Conservation (phyloP, 37 sponge, comb jelly and placozoan species). For the Cladorhizidae sp. region DNA sequence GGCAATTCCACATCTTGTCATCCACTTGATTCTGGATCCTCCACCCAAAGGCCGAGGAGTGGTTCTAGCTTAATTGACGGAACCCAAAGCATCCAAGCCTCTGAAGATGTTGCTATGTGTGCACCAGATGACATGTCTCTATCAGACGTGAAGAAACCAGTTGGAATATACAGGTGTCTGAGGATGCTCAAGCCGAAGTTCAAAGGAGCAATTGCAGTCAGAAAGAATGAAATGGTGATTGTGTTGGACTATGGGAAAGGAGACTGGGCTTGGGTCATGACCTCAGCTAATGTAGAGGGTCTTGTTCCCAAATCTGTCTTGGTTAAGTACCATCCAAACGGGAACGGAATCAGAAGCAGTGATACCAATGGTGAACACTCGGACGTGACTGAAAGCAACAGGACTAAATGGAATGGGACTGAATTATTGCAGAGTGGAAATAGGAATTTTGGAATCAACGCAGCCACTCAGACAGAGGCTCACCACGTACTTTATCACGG, state of each 20-base stretch:
- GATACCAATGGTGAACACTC: not conserved
- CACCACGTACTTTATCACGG: not conserved
- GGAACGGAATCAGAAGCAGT: not conserved
- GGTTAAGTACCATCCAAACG: slow-evolving; percentile 14
- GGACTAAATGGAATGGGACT: not conserved
- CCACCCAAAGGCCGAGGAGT: not conserved
- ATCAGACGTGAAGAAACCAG: slow-evolving; percentile 28
- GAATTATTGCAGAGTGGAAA: not conserved
- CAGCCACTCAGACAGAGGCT: slow-evolving; percentile 21
- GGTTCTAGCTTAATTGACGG: not conserved
- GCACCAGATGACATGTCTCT: slow-evolving; percentile 38
- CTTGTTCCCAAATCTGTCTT: slow-evolving; percentile 43
- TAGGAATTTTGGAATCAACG: not conserved
- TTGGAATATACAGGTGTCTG: slow-evolving; percentile 35
- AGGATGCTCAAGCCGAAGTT: slow-evolving; percentile 3
- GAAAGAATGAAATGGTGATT: slow-evolving; percentile 46
- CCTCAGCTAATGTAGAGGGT: slow-evolving; percentile 24
- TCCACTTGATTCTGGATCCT: no score
- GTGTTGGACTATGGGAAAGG: slow-evolving; percentile 40
- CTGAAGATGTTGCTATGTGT: not conserved
- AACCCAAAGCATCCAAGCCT: not conserved
- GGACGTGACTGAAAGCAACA: not conserved
- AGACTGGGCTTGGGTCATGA: slow-evolving; percentile 61
- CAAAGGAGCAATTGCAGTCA: slow-evolving; percentile 37
- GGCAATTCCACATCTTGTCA: not conserved